A percentile compares a stretch with the other conserved stretches of the same genome.
phyloP scores from a whole-genome alignment of 2,797 vertebrate species.

The Hybognathus amarus region DNA sequence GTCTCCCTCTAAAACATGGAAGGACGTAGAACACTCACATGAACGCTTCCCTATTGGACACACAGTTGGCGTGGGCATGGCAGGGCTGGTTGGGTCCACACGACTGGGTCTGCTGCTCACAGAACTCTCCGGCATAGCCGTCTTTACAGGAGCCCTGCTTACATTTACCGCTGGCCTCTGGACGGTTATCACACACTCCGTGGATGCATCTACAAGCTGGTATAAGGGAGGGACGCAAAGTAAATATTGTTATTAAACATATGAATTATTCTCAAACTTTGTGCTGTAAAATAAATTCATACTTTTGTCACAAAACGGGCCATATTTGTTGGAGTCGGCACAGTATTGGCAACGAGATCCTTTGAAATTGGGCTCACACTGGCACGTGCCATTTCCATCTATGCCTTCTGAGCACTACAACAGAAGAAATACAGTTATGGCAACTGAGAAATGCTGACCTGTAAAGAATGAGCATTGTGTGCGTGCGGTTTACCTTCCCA shows the following conservation, averaged over 20 bases:
- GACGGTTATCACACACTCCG: slow-evolving; percentile 84
- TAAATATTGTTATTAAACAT: neutral
- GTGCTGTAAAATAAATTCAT: slow-evolving; percentile 54
- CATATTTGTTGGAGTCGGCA: slow-evolving; percentile 77
- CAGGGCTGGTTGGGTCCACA: slow-evolving; percentile 83
- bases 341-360: slow-evolving; percentile 90
- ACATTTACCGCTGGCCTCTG: slow-evolving; percentile 81
- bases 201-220: slow-evolving; percentile 85
- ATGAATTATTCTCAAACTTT: neutral
- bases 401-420: slow-evolving; percentile 86
- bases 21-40: slow-evolving; percentile 71
- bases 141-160: slow-evolving; percentile 78
- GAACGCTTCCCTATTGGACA: slow-evolving; percentile 70
- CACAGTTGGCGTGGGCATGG: slow-evolving; percentile 86
- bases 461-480: neutral
- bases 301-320: slow-evolving; percentile 86
- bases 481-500: slow-evolving; percentile 78
- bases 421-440: slow-evolving; percentile 9
- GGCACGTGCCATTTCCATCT: slow-evolving; percentile 83
- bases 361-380: slow-evolving; percentile 81
- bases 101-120: slow-evolving; percentile 74
- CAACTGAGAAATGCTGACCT: neutral
- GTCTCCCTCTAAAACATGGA: neutral
- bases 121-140: slow-evolving; percentile 80
- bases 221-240: neutral